Evolutionary conservation across 2,888 invertebrate genomes (phyloP), one percentile per base, ranked within the genome.

Genomic region (Chaetoderma sp.): DNA sequence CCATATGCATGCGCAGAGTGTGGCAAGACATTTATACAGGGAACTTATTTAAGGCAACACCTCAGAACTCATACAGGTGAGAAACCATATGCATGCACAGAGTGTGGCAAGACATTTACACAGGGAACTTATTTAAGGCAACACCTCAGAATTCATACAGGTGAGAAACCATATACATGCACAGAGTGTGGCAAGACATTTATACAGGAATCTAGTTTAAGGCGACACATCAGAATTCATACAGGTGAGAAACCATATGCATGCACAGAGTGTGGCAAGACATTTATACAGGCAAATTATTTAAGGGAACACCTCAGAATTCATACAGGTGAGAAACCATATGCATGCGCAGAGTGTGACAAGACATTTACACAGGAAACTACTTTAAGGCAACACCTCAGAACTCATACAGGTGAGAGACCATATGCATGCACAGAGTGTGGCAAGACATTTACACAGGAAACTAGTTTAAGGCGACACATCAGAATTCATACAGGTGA

Each of bases 331-430:
- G 71, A 71, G 55, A 71, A 71, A 62, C 73, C 73, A 0, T 69
- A 71, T 47, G 67, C 70, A 57, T 73, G 73, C 65, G 32, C 28
- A 33, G 13, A 68, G 4, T 72, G 70, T 63, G 63, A 65, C 18
- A 72, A 72, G 47, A 67, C 70, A 10, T 72, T 72, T 67, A 70
- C 72, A 28, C 70, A 70, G 67, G 70, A 70, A 60, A 66, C 68
- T 4, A 72, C 68, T 44, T 27, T 72, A 36, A 70, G 70, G 32
- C 67, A 70, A 42, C 72, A 72, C 50, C 68, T 47, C 13, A 21
- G 49, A 21, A 18, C 49, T 6, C 49, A 47, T 21, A 33, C 42
- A 36, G 60, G 60, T 52, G 60, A 60, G 13, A 50, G 52, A 16
- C 60, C 60, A 13, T 47, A 49, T 23, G 52, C 50, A 36, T 60